phyloP scores from a whole-genome alignment of 2,888 invertebrate genomes.

The Nephrotoma flavescens region DNA sequence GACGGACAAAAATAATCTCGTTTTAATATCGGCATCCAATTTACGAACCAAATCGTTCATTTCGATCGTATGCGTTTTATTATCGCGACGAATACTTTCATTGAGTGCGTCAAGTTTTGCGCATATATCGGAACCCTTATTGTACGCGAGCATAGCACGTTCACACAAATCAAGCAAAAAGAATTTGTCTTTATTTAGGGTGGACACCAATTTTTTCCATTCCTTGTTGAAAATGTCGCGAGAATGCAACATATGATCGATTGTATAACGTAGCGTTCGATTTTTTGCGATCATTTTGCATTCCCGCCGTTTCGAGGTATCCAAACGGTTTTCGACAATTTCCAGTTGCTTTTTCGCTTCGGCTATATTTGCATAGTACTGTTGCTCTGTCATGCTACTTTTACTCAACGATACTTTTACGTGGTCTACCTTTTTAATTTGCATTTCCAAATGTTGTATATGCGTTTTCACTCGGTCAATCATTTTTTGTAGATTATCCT shows the following conservation, averaged over 20 bases:
- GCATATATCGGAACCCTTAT: conserved; percentile 25
- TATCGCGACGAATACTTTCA: conserved; percentile 18
- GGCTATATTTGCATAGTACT: conserved; percentile 22
- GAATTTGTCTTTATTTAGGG: conserved; percentile 26
- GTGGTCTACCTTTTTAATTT: conserved; percentile 22
- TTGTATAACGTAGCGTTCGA: conserved; percentile 20
- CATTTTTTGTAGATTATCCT: conserved; percentile 22
- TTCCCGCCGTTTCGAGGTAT: conserved; percentile 25
- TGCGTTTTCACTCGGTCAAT: conserved; percentile 23
- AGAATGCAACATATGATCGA: conserved; percentile 22
- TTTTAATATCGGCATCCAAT: conserved; percentile 23
- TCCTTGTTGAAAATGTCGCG: conserved; percentile 25
- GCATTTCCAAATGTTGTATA: conserved; percentile 22
- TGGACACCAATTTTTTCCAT: conserved; percentile 25
- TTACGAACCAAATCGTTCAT: conserved; percentile 25
- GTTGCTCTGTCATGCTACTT: conserved; percentile 25
- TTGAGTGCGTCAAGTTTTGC: conserved; percentile 24
- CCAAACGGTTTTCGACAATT: conserved; percentile 26
- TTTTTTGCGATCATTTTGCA: conserved; percentile 24
- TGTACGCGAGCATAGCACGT: conserved; percentile 25
- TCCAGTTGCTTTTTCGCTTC: conserved; percentile 20
- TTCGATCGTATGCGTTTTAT: conserved; percentile 15
- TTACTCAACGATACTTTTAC: conserved; percentile 25
- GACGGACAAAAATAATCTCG: conserved; percentile 21
- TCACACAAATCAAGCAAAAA: conserved; percentile 28